Base-by-base conservation (phyloP, 2,113 vertebrate genomes). In the Oxygymnocypris stewartii region DNA sequence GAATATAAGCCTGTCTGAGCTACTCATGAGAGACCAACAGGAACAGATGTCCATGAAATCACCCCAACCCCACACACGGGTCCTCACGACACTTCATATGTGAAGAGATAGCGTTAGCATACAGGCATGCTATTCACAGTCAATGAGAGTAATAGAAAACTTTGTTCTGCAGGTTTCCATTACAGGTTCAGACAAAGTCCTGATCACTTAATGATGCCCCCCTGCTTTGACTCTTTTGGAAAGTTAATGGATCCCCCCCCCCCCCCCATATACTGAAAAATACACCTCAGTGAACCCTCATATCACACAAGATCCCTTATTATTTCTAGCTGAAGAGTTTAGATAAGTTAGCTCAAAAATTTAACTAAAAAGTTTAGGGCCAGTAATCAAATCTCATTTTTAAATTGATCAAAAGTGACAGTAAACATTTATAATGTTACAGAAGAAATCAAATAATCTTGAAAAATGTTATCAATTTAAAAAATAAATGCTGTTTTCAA, bases 1-100 rank as follows among this genome's bases (percentile, higher is more conserved):
- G 73, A 90, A 90, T 89, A 85, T 95, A 92, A 94, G 89, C 89
- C 40, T 35, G 91, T 95, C 92, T 94, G 90, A 93, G 93, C 91
- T 87, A 44, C 23, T 83, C 85, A 78, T 71, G 81, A 87, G 20
- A 85, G 47, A 82, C 81, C 87, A 79, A 71, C 44, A 63, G 51
- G n/a, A 91, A 61, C 93, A 94, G 88, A 94, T 94, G 92, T 90
- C 91, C 74, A 69, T 75, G 88, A 87, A 90, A 91, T 92, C 90
- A 90, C 71, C 85, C 31, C 13, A 75, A 74, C 1, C 74, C 87
- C 82, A 65, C 74, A 44, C n/a, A 40, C 10, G 20, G 51, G 63
- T 20, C 44, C 73, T 71, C 57, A 63, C 69, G 69, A 44, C 40
- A 37, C 18, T 42, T 81, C 85, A 81, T 47, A 82, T 65, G 57